A percentile compares a stretch with the other conserved stretches of the same genome.
Evolutionary conservation across 2,113 vertebrate species (phyloP).

Genomic region (Saccopteryx bilineata): DNA sequence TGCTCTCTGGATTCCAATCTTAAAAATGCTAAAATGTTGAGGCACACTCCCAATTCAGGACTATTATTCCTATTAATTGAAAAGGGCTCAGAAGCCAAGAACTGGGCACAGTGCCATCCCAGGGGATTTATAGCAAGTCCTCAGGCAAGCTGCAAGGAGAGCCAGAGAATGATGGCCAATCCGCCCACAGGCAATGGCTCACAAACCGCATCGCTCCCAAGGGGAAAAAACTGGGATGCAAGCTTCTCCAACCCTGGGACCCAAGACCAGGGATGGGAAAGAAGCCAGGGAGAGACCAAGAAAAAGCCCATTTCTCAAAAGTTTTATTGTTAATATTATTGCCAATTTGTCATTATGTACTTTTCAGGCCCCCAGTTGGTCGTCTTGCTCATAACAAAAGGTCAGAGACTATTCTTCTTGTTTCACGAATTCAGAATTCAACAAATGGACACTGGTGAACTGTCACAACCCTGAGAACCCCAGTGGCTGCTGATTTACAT

Average conservation of each 20-base stretch:
- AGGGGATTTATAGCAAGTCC: neutral
- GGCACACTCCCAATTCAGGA: neutral
- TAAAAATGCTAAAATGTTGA: conserved; percentile 50
- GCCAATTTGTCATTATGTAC: conserved; percentile 41
- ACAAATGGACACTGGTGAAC: conserved; percentile 66
- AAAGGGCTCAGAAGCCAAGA: conserved; percentile 36
- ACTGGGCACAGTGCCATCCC: neutral
- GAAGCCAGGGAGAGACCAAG: neutral
- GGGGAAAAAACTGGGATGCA: neutral
- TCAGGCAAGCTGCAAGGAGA: neutral
- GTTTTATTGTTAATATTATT: conserved; percentile 64
- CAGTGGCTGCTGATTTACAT: conserved; percentile 67
- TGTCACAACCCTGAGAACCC: conserved; percentile 65
- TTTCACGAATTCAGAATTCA: conserved; percentile 63
- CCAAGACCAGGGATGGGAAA: conserved; percentile 1
- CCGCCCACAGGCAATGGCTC: neutral
- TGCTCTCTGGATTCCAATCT: neutral
- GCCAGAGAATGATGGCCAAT: neutral
- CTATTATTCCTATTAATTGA: neutral
- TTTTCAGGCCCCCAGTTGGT: conserved; percentile 51
- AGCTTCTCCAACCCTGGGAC: neutral
- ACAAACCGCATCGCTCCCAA: neutral
- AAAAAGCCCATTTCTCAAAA: conserved; percentile 49
- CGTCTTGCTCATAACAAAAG: conserved; percentile 63
- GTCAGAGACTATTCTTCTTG: conserved; percentile 41